Base-by-base conservation (phyloP, 2,888 invertebrate genomes). In the Phyto melanocephala region DNA sequence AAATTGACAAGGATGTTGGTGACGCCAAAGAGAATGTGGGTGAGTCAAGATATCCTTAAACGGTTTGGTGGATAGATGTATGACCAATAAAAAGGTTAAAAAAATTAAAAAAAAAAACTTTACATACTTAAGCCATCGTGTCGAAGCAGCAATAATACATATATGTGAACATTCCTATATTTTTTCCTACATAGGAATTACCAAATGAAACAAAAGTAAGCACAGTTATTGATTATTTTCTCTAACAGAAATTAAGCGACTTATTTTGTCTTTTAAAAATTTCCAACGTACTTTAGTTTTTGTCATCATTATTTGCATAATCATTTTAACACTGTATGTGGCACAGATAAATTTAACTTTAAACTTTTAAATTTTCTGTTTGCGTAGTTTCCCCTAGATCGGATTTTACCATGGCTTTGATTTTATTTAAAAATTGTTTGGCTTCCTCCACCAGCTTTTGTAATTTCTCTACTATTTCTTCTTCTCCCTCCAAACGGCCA, bases 401-500 rank as follows among this genome's bases (percentile, higher is more conserved):
- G 8, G 47, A 56, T 3, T 74, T 62, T 15, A 40, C 11, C 13
- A 62, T 40, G 15, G n/a, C n/a, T 68, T 42, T 60, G 5, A 62
- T 80, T 37, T 56, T 54, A 5, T 24, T 3, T 7, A 24, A 20
- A 60, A 74, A 79, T 45, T 72, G 22, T 28, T 72, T 54, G 0
- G 54, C 22, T 40, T 60, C 60, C 33, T 60, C 60, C 0, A 52
- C 15, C 1, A 52, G 11, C 6, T 42, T 10, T 40, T 74, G n/a
- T 10, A 60, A 15, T 50, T 7, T 72, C 35, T 52, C 52, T 33
- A 60, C 68, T 17, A 33, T 50, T 54, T 72, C 67, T 58, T 79
- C 72, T 37, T 72, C 50, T 15, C 78, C 78, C 33, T 79, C 81
- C 15, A 81, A 50, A 11, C 60, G 24, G 13, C 83, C 81, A 54